A percentile compares a stretch with the other conserved stretches of the same genome.
Conservation (phyloP, 1,140 invertebrate genomes). For the Holcopasites calliopsidis region DNA sequence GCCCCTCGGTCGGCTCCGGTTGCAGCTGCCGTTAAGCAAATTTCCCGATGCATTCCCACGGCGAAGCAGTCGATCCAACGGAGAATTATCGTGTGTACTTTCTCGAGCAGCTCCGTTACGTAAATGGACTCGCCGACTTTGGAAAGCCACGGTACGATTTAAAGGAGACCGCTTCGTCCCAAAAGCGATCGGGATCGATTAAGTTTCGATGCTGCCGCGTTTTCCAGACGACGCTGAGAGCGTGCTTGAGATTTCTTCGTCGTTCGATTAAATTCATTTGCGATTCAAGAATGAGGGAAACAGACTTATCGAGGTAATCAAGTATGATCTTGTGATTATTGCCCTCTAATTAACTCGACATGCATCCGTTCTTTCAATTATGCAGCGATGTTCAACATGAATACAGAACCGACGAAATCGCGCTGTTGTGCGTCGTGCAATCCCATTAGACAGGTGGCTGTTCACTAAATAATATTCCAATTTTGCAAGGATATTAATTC, state of each 20-base stretch:
- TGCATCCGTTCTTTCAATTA: slow-evolving; percentile 33
- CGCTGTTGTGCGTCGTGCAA: slow-evolving; percentile 4
- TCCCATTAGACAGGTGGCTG: slow-evolving; percentile 16
- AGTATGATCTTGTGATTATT: background rate
- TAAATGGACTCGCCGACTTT: background rate
- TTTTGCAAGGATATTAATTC: slow-evolving; percentile 28
- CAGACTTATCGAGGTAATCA: background rate
- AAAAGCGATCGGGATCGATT: too few relatives aligned
- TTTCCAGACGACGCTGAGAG: too few relatives aligned
- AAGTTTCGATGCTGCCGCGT: too few relatives aligned
- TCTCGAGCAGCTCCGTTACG: background rate
- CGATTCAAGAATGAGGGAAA: too few relatives aligned
- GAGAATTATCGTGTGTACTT: background rate
- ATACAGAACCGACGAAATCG: slow-evolving; percentile 13
- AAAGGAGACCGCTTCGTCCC: background rate
- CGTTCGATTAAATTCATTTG: background rate
- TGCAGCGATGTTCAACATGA: background rate
- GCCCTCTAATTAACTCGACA: background rate
- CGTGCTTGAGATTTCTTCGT: background rate
- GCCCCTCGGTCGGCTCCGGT: background rate
- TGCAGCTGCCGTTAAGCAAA: slow-evolving; percentile 51
- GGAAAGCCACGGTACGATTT: background rate
- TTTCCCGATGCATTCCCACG: slow-evolving; percentile 44
- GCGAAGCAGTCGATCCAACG: background rate
- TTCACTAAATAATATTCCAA: slow-evolving; percentile 48